Base-by-base conservation (phyloP, 1,140 invertebrate species). In the Phenacoccus solenopsis region DNA sequence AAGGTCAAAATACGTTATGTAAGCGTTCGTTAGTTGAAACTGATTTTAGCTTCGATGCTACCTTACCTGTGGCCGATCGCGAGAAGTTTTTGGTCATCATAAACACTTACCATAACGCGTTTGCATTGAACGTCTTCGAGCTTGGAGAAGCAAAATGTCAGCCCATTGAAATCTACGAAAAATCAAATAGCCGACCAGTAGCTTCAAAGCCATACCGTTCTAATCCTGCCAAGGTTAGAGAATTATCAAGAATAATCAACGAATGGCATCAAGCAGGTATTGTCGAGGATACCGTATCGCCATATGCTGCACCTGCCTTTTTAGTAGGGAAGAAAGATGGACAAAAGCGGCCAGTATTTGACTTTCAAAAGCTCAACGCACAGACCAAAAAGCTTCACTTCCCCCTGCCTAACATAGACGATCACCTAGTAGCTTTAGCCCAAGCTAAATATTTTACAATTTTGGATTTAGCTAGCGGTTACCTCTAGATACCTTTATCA, bases 321-420 rank as follows among this genome's bases (percentile, higher is more conserved):
- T 4, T 67, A 1, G 70, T 35, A 0, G 3, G 1, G 0, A 67
- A 70, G 16, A 7, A n/a, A 0, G 20, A 16, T 3, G 70, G 61
- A 7, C 9, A 74, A 28, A 72, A 38, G 5, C 16, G 75, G 28
- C 20, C 76, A 1, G 38, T 69, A 1, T 56, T 76, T 1, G 79
- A 79, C 72, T 81, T 77, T 69, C 38, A 78, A 28, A 77, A 77
- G 69, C 61, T 80, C 57, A 81, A 81, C 73, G 74, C 78, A 59
- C 75, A 75, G 56, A 79, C 77, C 9, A 73, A 78, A 21, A 73
- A 73, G 3, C n/a, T 84, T 73, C 74, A 72, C 32, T 85, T 79
- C 74, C 84, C 84, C 0, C 64, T 86, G 12, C 83, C 84, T 9
- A 72, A 79, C 9, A 83, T 85, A 16, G 76, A 78, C 13, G 80